Percentiles rank a stretch among this genome's conserved stretches.
These are phyloP conservation scores for Anser cygnoides DNA, from an alignment of 2,113 vertebrate species.

Conservation along the genomic window DNA sequence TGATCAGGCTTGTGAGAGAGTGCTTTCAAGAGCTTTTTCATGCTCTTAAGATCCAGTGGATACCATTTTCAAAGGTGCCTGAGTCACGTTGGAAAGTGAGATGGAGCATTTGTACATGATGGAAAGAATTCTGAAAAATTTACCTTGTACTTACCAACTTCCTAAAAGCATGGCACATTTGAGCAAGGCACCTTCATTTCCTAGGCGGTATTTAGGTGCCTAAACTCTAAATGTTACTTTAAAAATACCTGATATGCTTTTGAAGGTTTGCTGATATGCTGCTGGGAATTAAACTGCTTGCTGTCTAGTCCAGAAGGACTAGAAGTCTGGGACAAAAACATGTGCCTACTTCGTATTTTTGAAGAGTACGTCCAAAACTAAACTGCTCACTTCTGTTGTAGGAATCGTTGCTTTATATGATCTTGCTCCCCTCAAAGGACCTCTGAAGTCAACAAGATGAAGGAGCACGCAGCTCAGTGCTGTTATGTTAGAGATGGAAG, in stretches of 20 bases:
- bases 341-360: not conserved
- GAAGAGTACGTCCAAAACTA: not conserved
- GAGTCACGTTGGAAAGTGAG: not conserved
- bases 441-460: not conserved
- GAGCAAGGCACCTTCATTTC: not conserved
- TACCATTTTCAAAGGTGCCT: not conserved
- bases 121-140: not conserved
- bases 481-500: not conserved
- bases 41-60: not conserved
- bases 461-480: accelerated
- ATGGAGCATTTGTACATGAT: accelerated
- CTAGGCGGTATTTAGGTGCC: not conserved
- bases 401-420: not conserved
- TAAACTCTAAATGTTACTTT: not conserved
- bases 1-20: not conserved
- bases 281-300: not conserved
- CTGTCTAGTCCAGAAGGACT: not conserved
- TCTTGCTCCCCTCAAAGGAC: not conserved
- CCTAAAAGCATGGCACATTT: not conserved
- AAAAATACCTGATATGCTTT: not conserved
- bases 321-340: not conserved
- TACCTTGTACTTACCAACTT: not conserved
- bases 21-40: not conserved
- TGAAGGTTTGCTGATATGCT: accelerated
- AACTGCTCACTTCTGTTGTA: not conserved